Evolutionary conservation across 2,113 vertebrate genomes (phyloP), one percentile per base, ranked within the genome.

Genomic region (Coracopsis vasa): DNA sequence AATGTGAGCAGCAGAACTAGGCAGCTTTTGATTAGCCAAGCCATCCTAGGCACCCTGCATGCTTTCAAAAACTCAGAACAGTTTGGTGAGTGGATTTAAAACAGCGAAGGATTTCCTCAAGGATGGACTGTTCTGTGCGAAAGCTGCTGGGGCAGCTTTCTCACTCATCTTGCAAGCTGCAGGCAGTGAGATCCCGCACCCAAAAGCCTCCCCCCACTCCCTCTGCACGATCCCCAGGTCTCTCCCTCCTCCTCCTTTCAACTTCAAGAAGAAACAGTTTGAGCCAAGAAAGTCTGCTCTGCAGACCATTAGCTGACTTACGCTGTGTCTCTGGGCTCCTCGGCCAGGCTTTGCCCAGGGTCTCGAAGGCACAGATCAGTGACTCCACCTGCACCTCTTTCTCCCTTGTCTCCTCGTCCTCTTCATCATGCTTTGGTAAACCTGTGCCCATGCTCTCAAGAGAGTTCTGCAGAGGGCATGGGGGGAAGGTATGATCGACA

Each of bases 291-390:
- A 42, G 53, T 25, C 62, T 13, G 2, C 31, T 45, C 31, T 37
- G 37, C 29, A 45, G 16, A 7, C 19, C 28, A 5, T 27, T 12
- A 74, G 13, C 64, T 45, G 50, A 94, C 98, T 98, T 97, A 99
- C 99, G 96, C 62, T 99, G 99, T 11, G 99, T 99, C 73, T 98
- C 97, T 0, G 37, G 88, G 39, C 95, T 99, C 86, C 96, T 98
- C 0, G 99, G 99, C 99, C 99, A 99, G 48, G 99, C 97, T 97
- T 99, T 99, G 83, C 99, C 99, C 45, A 99, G 97, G 35, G 98
- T 98, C 96, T 99, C 99, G 1, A 99, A 99, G 94, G 99, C 99
- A 95, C 99, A 99, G 65, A 99, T 97, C 80, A 99, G 86, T 65
- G 97, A 98, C 74, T 99, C 99, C 56, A 98, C 98, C 93, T 98